Evolutionary conservation across 2,888 invertebrate species (phyloP), one percentile per base, ranked within the genome.

Genomic region (Drosophila seclusa): DNA sequence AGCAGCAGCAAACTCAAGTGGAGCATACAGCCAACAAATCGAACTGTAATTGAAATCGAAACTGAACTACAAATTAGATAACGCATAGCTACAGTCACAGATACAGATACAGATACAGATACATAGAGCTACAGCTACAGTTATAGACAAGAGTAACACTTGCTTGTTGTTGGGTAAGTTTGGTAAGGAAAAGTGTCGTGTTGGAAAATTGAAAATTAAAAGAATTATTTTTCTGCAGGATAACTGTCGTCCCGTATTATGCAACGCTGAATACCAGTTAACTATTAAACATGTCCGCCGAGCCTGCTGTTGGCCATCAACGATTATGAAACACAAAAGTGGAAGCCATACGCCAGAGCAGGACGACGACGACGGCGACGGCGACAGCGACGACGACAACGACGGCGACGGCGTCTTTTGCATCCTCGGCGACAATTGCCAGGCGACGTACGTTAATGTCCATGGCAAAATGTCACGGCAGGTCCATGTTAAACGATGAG

Each of bases 381-480:
- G 60, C 72, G 70, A 66, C 66, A 38, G 38, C 55, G n/a, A 5
- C 57, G 7, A 13, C 52, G n/a, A 13, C 40, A 3, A 52, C 40
- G n/a, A 7, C 40, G 55, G n/a, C 55, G 13, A 29, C 61, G 58
- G 57, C 59, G 27, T 52, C 65, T 27, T 38, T 67, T 55, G 67
- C 84, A 40, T 63, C 77, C 24, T 75, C 79, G 27, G 78, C 75
- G 49, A 80, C 78, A 32, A 82, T 80, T 73, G 80, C 78, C 74
- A 67, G 87, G 65, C 71, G 87, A 69, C 80, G 88, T 58, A 85
- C 82, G 49, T 70, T 80, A 69, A 92, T 93, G 91, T 92, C 93
- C 80, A 92, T 91, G 83, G 90, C 91, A 74, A 93, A 92, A 83
- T 84, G 90, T 71, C 90, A 91, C 55, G 90, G 91, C 72, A 91